phyloP scores from a whole-genome alignment of 2,888 invertebrate genomes.

The Scaptomyza caliginosa region DNA sequence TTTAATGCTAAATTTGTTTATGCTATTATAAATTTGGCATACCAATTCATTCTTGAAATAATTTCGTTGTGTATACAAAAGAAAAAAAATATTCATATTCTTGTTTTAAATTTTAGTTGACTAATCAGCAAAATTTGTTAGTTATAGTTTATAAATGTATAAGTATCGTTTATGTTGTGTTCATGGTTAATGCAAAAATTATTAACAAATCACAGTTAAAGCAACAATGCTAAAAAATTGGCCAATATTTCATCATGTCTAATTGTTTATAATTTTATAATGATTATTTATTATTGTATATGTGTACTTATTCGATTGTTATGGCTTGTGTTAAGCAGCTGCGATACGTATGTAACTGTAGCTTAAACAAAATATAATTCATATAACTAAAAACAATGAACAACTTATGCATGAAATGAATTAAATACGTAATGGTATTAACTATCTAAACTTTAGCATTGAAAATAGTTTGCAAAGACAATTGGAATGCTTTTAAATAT shows the following conservation, averaged over 20 bases:
- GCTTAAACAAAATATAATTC: conserved; percentile 5
- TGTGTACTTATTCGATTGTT: conserved; percentile 29
- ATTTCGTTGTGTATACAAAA: conserved; percentile 41
- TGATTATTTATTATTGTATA: conserved; percentile 11
- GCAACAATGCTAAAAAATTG: conserved; percentile 67
- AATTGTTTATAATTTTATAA: conserved; percentile 15
- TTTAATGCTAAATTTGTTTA: conserved; percentile 2
- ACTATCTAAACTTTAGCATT: conserved; percentile 36
- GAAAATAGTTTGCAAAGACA: conserved; percentile 4
- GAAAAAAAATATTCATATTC: conserved; percentile 35
- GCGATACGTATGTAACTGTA: conserved; percentile 40
- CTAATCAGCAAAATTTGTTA: conserved; percentile 53
- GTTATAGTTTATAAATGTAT: conserved; percentile 17
- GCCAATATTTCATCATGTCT: conserved; percentile 30
- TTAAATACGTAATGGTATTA: neutral
- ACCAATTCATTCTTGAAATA: conserved; percentile 49
- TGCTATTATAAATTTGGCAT: conserved; percentile 58
- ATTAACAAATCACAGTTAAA: conserved; percentile 77
- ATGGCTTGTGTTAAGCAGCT: conserved; percentile 36
- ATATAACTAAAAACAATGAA: conserved; percentile 4
- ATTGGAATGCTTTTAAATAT: conserved; percentile 57
- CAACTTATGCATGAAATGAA: neutral
- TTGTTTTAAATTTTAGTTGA: conserved; percentile 53
- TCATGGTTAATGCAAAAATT: conserved; percentile 64
- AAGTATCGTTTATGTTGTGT: conserved; percentile 17